Base-by-base conservation (phyloP, 2,113 vertebrate species). In the Vulpes ferrilata region DNA sequence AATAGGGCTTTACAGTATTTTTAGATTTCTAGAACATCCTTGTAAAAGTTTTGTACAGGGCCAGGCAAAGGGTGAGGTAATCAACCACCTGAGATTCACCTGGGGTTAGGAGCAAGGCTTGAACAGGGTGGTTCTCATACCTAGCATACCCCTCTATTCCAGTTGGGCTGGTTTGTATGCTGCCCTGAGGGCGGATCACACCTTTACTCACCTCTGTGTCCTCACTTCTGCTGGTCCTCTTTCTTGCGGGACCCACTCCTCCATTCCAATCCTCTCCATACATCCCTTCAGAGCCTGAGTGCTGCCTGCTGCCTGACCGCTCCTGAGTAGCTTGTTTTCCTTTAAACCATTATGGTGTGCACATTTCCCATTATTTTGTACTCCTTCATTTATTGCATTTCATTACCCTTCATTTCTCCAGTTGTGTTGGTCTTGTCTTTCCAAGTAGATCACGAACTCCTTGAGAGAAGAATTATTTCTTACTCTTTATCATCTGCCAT, bases 131-230 rank as follows among this genome's bases (percentile, higher is more conserved):
- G 48, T 57, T 90, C 51, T 89, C 64, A 32, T 59, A 27, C 64
- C 30, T 13, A 11, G 22, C 22, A 11, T 32, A 48, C 20, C 35
- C 71, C 25, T 43, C 2, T 0, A 0, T 8, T n/a, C 17, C 38
- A 11, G n/a, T 8, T 2, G 1, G 43, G n/a, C 60, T 53, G 19
- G 19, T 25, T 27, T 32, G 0, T 0, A 0, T 5, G 9, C 53
- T 87, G 48, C 73, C 53, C 38, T 11, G 15, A 12, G 25, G 25
- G 9, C 9, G 25, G 92, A 11, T 16, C 6, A 0, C 1, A 0
- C 3, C 51, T 43, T 38, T 69, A 64, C 32, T 25, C 4, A 65
- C 7, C n/a, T 30, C 67, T 30, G 9, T 62, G 35, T 25, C 67
- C 11, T 65, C 35, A 22, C 43, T 25, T 76, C 38, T 22, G 11